Conservation (phyloP, 2,113 vertebrate species). For the Myodes glareolus region DNA sequence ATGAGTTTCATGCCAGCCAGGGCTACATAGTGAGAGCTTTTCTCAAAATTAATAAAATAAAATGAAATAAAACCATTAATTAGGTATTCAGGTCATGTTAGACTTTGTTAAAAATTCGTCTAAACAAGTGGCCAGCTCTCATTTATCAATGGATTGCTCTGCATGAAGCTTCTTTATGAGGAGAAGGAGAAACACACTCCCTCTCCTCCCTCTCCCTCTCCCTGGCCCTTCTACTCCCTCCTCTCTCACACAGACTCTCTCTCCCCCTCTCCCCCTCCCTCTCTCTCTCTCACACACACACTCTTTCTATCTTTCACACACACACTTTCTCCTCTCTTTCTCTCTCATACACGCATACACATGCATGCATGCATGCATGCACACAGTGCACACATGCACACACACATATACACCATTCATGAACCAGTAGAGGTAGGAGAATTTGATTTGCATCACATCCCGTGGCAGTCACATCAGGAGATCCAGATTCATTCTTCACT, state of each 20-base stretch:
- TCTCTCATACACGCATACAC: not conserved
- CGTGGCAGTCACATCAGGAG: not conserved
- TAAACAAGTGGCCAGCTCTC: not conserved
- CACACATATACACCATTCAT: not conserved
- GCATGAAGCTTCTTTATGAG: not conserved
- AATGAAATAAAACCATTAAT: not conserved
- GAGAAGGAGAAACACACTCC: not conserved
- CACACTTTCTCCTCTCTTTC: no score
- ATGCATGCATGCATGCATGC: no score
- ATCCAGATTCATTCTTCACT: conserved; percentile 27
- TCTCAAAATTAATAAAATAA: not conserved
- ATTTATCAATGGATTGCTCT: not conserved
- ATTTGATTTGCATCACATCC: not conserved
- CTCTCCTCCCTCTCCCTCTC: not conserved
- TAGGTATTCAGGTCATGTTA: not conserved
- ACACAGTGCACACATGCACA: not conserved
- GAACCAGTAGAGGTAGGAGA: no score
- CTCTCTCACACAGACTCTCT: no score
- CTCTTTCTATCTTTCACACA: no score
- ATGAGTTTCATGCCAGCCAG: not conserved
- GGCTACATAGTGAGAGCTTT: not conserved
- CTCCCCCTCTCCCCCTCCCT: no score
- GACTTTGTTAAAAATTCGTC: conserved; percentile 14
- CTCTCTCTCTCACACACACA: not conserved
- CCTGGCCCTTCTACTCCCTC: no score